A percentile compares a stretch with the other conserved stretches of the same genome.
phyloP scores from a whole-genome alignment of 2,797 vertebrate genomes.

The Acrossocheilus fasciatus region DNA sequence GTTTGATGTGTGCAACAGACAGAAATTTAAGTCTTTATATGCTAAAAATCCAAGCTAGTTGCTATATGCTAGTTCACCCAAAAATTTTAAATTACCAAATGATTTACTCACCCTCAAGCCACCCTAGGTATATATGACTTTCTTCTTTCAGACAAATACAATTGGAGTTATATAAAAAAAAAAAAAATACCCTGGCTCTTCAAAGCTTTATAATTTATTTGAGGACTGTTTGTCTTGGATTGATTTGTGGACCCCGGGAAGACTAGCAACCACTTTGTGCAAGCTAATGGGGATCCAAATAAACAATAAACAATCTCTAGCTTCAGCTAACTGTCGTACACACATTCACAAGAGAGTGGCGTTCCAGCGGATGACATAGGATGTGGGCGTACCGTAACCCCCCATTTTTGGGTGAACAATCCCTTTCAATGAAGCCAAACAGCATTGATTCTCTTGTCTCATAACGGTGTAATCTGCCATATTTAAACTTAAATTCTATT shows the following conservation, averaged over 20 bases:
- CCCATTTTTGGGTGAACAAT: neutral
- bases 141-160: neutral
- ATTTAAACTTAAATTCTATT: neutral
- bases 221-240: too few relatives aligned
- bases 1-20: neutral
- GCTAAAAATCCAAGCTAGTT: neutral
- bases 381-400: too few relatives aligned
- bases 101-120: neutral
- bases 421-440: neutral
- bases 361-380: too few relatives aligned
- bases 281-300: too few relatives aligned
- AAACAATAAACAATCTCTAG: too few relatives aligned
- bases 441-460: neutral
- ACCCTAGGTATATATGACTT: neutral
- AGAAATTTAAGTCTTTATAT: neutral
- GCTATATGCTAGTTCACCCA: too few relatives aligned
- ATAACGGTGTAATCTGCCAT: neutral
- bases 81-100: neutral
- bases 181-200: neutral
- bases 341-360: too few relatives aligned
- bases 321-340: too few relatives aligned
- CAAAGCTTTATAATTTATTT: neutral
- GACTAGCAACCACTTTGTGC: too few relatives aligned
- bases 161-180: neutral
- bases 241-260: too few relatives aligned